A percentile compares a stretch with the other conserved stretches of the same genome.
These are phyloP conservation scores for Xylocopa sonorina DNA, from an alignment of 1,140 invertebrate species.

Conservation along the genomic window DNA sequence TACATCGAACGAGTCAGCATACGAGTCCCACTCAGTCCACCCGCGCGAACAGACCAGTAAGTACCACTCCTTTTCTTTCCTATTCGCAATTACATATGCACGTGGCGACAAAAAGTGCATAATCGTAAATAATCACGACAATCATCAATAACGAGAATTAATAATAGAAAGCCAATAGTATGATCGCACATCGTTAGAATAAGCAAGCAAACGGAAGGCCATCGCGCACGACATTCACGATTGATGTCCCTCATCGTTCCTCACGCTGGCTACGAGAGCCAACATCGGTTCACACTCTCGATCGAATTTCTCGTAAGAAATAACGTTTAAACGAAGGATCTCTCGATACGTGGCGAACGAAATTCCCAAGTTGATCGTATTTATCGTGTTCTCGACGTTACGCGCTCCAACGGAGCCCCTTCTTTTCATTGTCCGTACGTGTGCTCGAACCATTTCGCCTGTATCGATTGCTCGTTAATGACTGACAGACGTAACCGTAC, in stretches of 20 bases:
- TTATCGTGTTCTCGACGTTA: background rate
- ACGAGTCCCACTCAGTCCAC: background rate
- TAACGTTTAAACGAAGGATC: background rate
- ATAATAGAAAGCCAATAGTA: too few relatives aligned
- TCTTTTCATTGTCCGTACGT: background rate
- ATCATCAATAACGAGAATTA: background rate
- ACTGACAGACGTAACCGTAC: background rate
- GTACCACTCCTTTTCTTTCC: background rate
- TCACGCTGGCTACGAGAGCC: background rate
- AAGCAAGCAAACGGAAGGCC: too few relatives aligned
- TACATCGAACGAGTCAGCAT: background rate
- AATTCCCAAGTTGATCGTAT: background rate
- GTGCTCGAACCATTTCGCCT: background rate
- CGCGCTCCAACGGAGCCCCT: background rate
- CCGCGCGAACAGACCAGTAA: too few relatives aligned
- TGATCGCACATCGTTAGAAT: too few relatives aligned
- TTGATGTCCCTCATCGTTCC: background rate
- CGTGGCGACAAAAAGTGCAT: background rate
- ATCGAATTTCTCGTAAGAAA: background rate
- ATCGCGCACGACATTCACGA: too few relatives aligned
- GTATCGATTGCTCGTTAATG: slow-evolving; percentile 35
- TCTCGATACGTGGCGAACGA: background rate
- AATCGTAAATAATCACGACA: background rate
- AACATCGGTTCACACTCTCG: background rate
- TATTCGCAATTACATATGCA: background rate